A percentile compares a stretch with the other conserved stretches of the same genome.
Conservation (phyloP, 92 coral and sea anemone species). For the Virgularia gustaviana region DNA sequence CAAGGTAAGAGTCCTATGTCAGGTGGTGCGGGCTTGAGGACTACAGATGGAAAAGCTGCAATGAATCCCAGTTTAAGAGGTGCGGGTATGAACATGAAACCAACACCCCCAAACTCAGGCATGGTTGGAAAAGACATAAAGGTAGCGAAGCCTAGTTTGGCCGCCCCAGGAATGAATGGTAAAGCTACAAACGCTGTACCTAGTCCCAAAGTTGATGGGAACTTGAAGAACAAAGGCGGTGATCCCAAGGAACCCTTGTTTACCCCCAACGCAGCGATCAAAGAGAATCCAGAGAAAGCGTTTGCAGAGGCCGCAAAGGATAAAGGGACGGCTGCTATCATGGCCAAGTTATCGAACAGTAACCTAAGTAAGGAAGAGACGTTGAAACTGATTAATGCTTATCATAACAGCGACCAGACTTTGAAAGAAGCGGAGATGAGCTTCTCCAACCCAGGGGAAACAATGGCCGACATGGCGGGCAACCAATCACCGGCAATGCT, state of each 20-base stretch:
- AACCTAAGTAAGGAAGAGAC: slow-evolving; percentile 22
- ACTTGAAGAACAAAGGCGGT: neutral
- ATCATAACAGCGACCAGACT: neutral
- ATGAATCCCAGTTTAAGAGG: too few relatives aligned
- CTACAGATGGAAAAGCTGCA: too few relatives aligned
- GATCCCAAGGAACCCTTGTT: slow-evolving; percentile 22
- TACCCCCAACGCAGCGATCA: slow-evolving; percentile 21
- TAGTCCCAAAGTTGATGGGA: neutral
- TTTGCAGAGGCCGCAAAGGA: slow-evolving; percentile 2
- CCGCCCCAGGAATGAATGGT: neutral
- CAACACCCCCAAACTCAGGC: too few relatives aligned
- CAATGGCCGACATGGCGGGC: neutral
- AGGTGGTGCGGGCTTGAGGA: too few relatives aligned
- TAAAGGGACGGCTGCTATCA: slow-evolving; percentile 5
- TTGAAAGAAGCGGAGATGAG: neutral
- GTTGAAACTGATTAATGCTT: slow-evolving; percentile 12
- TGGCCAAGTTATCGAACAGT: slow-evolving; percentile 24
- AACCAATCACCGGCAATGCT: neutral
- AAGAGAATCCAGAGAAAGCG: too few relatives aligned
- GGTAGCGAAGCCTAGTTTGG: too few relatives aligned
- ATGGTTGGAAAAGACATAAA: too few relatives aligned
- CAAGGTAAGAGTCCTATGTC: too few relatives aligned
- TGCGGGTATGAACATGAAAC: too few relatives aligned
- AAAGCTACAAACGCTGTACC: neutral
- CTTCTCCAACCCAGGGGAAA: neutral